phyloP scores from a whole-genome alignment of 2,888 invertebrate species.

The Apomyelois bistriatella region DNA sequence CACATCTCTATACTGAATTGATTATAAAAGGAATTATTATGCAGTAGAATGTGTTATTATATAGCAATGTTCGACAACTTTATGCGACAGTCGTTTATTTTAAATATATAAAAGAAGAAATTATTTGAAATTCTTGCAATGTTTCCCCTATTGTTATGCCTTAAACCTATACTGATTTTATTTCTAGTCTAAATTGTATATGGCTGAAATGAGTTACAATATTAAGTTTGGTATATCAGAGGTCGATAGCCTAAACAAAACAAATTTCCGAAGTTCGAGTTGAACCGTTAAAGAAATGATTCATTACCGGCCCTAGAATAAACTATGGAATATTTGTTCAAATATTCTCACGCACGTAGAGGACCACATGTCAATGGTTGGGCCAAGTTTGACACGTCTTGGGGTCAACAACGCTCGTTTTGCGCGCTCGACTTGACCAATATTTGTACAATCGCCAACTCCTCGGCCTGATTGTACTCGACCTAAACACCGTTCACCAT shows the following conservation, averaged over 20 bases:
- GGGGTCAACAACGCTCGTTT: slow-evolving; percentile 66
- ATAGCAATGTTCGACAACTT: no score
- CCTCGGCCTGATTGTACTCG: slow-evolving; percentile 42
- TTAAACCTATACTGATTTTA: no score
- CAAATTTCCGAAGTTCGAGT: slow-evolving; percentile 58
- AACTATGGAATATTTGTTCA: slow-evolving; percentile 71
- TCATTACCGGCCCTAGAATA: slow-evolving; percentile 72
- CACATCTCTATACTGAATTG: no score
- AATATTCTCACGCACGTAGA: slow-evolving; percentile 73
- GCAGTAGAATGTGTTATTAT: no score
- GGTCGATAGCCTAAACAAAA: slow-evolving; percentile 52
- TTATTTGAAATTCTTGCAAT: no score
- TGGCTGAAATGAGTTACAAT: no score
- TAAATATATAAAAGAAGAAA: no score
- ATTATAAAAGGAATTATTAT: no score
- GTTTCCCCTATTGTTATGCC: no score
- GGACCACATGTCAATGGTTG: slow-evolving; percentile 61
- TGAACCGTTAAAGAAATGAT: slow-evolving; percentile 72
- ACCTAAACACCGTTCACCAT: slow-evolving; percentile 31
- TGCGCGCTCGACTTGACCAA: slow-evolving; percentile 48
- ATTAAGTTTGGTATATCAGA: slow-evolving; percentile 39
- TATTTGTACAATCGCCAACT: slow-evolving; percentile 56
- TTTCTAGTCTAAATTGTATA: no score
- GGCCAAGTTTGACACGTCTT: slow-evolving; percentile 67
- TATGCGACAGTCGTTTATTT: no score